Evolutionary conservation across 2,113 vertebrate genomes (phyloP).

Genomic region (Triplophysa siluroides): DNA sequence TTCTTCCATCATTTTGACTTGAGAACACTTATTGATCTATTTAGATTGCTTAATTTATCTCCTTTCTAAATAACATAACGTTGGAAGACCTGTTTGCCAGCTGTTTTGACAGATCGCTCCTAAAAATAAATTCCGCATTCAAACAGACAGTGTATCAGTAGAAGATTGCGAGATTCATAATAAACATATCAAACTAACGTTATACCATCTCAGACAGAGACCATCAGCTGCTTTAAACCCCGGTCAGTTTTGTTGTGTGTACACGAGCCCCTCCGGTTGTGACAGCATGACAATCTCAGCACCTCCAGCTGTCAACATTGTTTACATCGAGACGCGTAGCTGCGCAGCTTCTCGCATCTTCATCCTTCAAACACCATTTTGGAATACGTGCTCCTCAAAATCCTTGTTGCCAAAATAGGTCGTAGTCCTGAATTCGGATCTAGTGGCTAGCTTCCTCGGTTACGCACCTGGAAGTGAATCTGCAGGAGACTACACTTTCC

Average conservation of each 20-base stretch:
- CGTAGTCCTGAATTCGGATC: background rate
- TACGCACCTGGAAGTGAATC: constrained; percentile 12
- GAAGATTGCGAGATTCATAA: background rate
- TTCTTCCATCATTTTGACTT: constrained; percentile 63
- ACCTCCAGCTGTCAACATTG: constrained; percentile 25
- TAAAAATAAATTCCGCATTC: constrained; percentile 25
- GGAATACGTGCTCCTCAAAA: constrained; percentile 12
- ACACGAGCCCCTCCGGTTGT: background rate
- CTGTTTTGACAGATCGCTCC: background rate
- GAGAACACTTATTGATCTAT: background rate
- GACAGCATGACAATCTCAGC: background rate
- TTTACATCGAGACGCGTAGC: constrained; percentile 43
- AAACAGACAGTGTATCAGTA: constrained; percentile 6
- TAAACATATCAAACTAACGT: too few species aligned
- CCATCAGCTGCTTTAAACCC: background rate
- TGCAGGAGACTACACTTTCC: constrained; percentile 4
- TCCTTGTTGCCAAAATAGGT: background rate
- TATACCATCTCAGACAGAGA: too few species aligned
- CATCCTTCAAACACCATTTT: constrained; percentile 2
- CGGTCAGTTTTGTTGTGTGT: background rate
- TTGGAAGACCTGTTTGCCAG: constrained; percentile 1
- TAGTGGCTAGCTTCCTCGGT: background rate
- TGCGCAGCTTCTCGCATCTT: constrained; percentile 21
- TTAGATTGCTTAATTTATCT: too few species aligned
- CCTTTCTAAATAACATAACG: background rate